Percentiles rank a stretch among this genome's conserved stretches.
Evolutionary conservation across 2,113 vertebrate species (phyloP).

Genomic region (Oreochromis spilurus): DNA sequence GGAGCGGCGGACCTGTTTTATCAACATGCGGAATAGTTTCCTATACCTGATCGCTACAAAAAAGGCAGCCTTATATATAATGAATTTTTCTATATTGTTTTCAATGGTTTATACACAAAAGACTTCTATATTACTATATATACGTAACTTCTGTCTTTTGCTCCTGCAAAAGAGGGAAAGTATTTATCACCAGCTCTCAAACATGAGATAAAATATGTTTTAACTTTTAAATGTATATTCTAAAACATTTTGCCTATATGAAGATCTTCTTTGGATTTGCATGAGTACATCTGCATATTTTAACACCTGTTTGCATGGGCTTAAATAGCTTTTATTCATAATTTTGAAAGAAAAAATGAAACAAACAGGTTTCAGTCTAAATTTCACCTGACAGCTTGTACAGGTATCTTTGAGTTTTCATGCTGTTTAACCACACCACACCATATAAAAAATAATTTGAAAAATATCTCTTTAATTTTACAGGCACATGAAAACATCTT

Average conservation of each 20-base stretch:
- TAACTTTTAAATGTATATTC: not conserved
- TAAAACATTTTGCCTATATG: not conserved
- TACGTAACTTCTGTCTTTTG: not conserved
- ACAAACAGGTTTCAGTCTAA: not conserved
- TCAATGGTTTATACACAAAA: not conserved
- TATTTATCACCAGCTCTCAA: not conserved
- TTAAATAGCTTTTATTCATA: not conserved
- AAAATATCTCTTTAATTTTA: not conserved
- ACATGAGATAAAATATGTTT: not conserved
- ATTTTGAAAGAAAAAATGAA: not conserved
- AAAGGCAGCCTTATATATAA: not conserved
- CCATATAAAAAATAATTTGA: not conserved
- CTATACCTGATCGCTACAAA: not conserved
- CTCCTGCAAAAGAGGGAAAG: not conserved
- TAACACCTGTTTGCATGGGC: not conserved
- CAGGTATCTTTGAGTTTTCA: not conserved
- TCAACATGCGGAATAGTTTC: not conserved
- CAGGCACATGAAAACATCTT: not conserved
- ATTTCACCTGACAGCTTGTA: not conserved
- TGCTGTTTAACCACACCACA: not conserved
- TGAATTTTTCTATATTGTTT: not conserved
- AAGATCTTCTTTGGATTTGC: not conserved
- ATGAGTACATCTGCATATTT: not conserved
- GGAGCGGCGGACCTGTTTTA: fast-evolving
- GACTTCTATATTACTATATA: not conserved